Conservation (phyloP, 2,113 vertebrate species). For the Bos indicus region DNA sequence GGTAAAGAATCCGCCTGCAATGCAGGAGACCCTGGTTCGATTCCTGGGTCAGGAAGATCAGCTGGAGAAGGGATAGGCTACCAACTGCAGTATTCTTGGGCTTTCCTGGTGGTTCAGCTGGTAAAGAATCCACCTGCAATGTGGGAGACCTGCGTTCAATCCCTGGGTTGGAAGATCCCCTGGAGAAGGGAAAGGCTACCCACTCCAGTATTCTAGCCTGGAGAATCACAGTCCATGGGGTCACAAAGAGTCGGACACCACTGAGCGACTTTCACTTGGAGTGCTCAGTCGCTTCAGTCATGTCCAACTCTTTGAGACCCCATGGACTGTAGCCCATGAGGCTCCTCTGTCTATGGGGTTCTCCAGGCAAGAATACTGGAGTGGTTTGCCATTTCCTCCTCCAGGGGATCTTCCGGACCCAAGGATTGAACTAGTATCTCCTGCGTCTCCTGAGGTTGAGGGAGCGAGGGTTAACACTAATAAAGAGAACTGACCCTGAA, state of each 20-base stretch:
- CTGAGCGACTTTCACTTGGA: background rate
- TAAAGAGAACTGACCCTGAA: background rate
- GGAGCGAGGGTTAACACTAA: background rate
- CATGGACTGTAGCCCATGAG: background rate
- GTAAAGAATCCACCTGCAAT: background rate
- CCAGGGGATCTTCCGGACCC: background rate
- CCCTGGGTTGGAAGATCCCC: background rate
- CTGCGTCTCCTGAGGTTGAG: background rate
- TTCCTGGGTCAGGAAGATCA: background rate
- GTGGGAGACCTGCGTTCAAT: background rate
- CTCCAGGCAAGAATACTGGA: background rate
- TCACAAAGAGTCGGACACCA: rapidly evolving
- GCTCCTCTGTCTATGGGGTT: background rate
- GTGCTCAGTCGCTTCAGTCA: background rate
- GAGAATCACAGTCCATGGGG: background rate
- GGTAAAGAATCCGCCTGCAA: background rate
- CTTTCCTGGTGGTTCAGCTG: background rate
- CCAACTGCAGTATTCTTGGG: background rate
- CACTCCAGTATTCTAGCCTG: background rate
- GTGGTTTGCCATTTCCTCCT: background rate
- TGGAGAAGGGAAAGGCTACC: background rate
- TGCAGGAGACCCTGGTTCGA: background rate
- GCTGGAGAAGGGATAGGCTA: background rate
- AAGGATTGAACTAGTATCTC: background rate
- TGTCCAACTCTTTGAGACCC: background rate